Evolutionary conservation across 2,113 vertebrate species (phyloP).

Genomic region (Cynoglossus semilaevis): DNA sequence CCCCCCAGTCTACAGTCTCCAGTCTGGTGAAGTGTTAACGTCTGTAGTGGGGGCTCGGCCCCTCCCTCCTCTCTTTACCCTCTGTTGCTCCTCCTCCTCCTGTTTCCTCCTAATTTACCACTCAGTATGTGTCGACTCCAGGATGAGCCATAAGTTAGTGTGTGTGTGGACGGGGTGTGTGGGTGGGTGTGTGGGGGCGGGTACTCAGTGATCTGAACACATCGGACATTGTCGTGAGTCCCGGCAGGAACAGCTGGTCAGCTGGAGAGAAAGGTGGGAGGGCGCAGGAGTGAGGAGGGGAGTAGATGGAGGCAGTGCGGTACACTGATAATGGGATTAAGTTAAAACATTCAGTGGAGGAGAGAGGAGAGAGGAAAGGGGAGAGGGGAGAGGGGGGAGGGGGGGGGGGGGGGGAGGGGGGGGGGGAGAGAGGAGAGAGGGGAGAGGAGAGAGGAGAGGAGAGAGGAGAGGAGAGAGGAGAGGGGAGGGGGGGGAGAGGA

Average conservation of each 20-base stretch:
- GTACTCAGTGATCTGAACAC: conserved; percentile 88
- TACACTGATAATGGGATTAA: conserved; percentile 91
- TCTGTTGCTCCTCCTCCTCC: neutral
- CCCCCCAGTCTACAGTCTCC: neutral
- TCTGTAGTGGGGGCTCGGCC: neutral
- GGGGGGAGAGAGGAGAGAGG: too few species aligned
- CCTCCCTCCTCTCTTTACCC: conserved; percentile 8
- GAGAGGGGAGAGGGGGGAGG: too few species aligned
- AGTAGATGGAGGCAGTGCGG: conserved; percentile 77
- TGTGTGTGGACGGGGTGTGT: conserved; percentile 15
- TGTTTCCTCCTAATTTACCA: conserved; percentile 48
- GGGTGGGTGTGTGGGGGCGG: conserved; percentile 58
- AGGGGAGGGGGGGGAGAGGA: too few species aligned
- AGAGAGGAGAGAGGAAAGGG: too few species aligned
- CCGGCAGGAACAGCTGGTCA: conserved; percentile 97
- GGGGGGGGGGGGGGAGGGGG: too few species aligned
- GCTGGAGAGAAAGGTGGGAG: conserved; percentile 81
- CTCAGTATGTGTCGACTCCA: conserved; percentile 56
- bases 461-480: too few species aligned
- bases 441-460: too few species aligned
- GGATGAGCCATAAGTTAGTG: conserved; percentile 53
- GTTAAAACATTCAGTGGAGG: conserved; percentile 75
- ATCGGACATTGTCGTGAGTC: conserved; percentile 92
- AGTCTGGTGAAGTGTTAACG: too few species aligned
- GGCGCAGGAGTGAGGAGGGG: conserved; percentile 76